phyloP scores from a whole-genome alignment of 64 coral and sea anemone genomes.

The Hydrozoanthus tunicans region DNA sequence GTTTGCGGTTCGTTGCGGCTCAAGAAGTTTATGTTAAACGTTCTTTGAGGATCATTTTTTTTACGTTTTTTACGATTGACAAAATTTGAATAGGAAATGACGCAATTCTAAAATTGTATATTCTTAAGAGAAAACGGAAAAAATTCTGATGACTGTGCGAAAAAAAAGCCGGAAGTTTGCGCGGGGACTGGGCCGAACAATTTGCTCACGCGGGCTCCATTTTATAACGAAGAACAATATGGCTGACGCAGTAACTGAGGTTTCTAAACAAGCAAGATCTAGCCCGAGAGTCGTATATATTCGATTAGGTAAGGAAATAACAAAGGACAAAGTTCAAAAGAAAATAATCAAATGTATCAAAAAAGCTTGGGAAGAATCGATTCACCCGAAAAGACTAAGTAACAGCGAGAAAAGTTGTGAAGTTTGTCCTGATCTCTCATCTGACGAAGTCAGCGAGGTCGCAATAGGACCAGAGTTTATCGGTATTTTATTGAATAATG shows the following conservation, averaged over 20 bases:
- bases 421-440: constrained; percentile 45
- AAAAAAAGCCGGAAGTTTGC: constrained; percentile 31
- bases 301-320: constrained; percentile 82
- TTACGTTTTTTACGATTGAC: too few relatives aligned
- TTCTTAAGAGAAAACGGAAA: too few relatives aligned
- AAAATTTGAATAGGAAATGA: too few relatives aligned
- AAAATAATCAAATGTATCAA: constrained; percentile 81
- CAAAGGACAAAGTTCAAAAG: constrained; percentile 84
- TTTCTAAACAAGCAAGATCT: constrained; percentile 6
- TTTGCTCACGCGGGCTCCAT: neutral
- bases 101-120: too few relatives aligned
- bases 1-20: too few relatives aligned
- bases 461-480: constrained; percentile 81
- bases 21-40: too few relatives aligned
- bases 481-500: constrained; percentile 79
- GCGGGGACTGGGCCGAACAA: neutral
- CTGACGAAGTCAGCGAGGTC: constrained; percentile 69
- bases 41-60: too few relatives aligned
- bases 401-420: constrained; percentile 64
- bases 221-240: constrained; percentile 58
- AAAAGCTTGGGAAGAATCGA: constrained; percentile 57
- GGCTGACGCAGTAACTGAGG: constrained; percentile 56
- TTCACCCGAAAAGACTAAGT: constrained; percentile 8
- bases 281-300: constrained; percentile 76
- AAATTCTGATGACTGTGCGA: neutral